A percentile compares a stretch with the other conserved stretches of the same genome.
Conservation (phyloP, 2,888 invertebrate species). For the Metalampra italica region DNA sequence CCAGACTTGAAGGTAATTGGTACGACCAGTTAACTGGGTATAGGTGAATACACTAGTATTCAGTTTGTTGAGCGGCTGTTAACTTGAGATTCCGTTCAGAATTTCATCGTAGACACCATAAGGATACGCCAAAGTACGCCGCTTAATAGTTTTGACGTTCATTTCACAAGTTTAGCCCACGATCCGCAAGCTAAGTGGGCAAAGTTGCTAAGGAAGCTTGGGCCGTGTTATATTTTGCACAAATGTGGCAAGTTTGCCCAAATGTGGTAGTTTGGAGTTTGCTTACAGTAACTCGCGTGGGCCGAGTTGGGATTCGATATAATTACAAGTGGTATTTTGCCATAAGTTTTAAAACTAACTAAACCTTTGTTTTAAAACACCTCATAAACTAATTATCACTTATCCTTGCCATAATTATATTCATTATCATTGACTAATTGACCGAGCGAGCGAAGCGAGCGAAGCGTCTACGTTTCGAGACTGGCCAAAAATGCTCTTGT, state of each 20-base stretch:
- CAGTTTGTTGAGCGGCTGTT: not conserved
- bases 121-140: slow-evolving; percentile 2
- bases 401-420: no score
- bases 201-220: slow-evolving; percentile 3
- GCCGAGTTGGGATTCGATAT: not conserved
- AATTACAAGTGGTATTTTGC: slow-evolving; percentile 5
- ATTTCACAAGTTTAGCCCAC: slow-evolving; percentile 7
- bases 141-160: slow-evolving; percentile 10
- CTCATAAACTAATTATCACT: no score
- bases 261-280: slow-evolving; percentile 5
- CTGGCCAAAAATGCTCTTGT: no score
- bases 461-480: no score
- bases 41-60: no score
- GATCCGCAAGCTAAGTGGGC: slow-evolving; percentile 1
- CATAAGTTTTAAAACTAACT: no score
- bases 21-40: no score
- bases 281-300: not conserved
- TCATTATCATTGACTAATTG: no score
- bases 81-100: slow-evolving; percentile 1
- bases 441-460: no score
- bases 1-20: no score
- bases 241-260: slow-evolving; percentile 11
- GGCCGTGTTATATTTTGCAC: slow-evolving; percentile 10
- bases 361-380: no score
- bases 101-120: slow-evolving; percentile 1